A percentile compares a stretch with the other conserved stretches of the same genome.
Conservation (phyloP, 2,113 vertebrate genomes). For the Chionodraco myersi region DNA sequence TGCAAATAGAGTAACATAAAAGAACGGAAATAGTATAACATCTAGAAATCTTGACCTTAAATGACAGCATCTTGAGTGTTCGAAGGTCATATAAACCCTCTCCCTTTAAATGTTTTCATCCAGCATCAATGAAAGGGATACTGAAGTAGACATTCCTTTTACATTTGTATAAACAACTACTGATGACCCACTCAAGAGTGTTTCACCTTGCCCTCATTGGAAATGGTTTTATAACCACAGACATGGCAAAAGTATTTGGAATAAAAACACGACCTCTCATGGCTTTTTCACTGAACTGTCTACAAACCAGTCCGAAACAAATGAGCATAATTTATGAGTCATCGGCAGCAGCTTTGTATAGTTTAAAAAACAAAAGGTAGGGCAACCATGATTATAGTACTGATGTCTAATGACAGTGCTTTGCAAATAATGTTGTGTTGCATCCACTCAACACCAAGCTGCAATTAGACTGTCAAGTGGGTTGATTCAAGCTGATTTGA, state of each 20-base stretch:
- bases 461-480: constrained; percentile 30
- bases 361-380: constrained; percentile 10
- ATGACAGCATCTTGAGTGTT: neutral
- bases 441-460: constrained; percentile 15
- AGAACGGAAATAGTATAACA: neutral
- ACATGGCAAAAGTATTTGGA: neutral
- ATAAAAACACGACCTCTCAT: neutral
- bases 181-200: neutral
- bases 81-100: neutral
- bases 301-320: neutral
- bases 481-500: neutral
- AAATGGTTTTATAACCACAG: neutral
- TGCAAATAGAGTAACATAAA: neutral
- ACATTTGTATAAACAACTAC: neutral
- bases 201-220: neutral
- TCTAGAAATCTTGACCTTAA: neutral
- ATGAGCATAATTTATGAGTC: neutral
- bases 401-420: constrained; percentile 32
- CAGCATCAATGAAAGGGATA: neutral
- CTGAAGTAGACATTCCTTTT: neutral
- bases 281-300: neutral
- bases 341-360: neutral
- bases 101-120: neutral
- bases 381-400: neutral
- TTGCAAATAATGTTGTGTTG: constrained; percentile 17